Evolutionary conservation across 2,888 invertebrate species (phyloP), one percentile per base, ranked within the genome.

Genomic region (Caenorhabditis plicata): DNA sequence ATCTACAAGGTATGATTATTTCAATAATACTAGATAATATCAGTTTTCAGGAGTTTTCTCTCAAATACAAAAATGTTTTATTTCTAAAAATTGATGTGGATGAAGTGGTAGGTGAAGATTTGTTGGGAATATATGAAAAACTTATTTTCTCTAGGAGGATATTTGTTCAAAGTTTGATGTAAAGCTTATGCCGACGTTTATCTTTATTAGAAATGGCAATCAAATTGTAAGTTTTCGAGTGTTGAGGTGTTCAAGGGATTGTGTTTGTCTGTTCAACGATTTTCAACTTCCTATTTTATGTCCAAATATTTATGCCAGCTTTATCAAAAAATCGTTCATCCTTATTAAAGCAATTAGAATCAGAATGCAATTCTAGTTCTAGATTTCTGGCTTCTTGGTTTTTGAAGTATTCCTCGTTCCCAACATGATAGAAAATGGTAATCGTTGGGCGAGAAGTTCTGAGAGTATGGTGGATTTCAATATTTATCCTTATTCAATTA

Each of bases 151-250:
- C 26, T 50, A 74, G 71, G 74, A 75, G 31, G 73, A 73, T 20
- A 57, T 76, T 31, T 67, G 66, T 17, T 47, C 67, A 15, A 58
- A 66, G n/a, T 77, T 68, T 54, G 69, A 73, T 29, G 64, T 74
- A 46, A 71, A 76, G 40, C 74, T 78, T 36, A 79, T 79, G 79
- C 79, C 79, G 26, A 80, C 79, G 1, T 79, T 79, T 61, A 52
- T 76, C 15, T 75, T 79, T 52, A 61, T 78, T 33, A 80, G 75
- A 47, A 69, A 75, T 39, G 69, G 71, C 25, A 46, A 72, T 38
- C 56, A 68, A 25, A 48, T 73, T 20, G 77, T 74, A 33, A 66
- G 72, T 62, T 38, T n/a, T 7, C 9, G 29, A 19, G 11, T n/a
- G 40, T 41, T n/a, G n/a, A n/a, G n/a, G n/a, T n/a, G n/a, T n/a